phyloP scores from a whole-genome alignment of 2,113 vertebrate species.

The Halichoerus grypus region DNA sequence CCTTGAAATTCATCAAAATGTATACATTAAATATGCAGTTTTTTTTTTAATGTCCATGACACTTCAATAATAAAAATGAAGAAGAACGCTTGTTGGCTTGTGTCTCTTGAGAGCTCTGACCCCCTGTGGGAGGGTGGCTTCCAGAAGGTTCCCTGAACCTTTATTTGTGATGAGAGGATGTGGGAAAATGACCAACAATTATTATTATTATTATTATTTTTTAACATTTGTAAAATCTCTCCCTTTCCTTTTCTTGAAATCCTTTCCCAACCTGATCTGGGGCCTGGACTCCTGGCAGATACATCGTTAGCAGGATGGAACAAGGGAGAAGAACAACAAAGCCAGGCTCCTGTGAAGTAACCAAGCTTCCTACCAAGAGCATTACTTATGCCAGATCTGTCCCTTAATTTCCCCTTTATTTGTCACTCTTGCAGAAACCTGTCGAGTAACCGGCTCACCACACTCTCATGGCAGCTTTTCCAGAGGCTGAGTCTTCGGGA shows the following conservation, averaged over 20 bases:
- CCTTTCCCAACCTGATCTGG: slow-evolving; percentile 1
- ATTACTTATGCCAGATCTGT: neutral
- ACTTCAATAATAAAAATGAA: neutral
- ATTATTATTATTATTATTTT: neutral
- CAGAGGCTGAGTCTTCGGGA: slow-evolving; percentile 96
- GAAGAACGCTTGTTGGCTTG: neutral
- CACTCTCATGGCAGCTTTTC: slow-evolving; percentile 98
- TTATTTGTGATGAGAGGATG: neutral
- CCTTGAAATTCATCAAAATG: neutral
- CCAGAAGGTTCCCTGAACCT: neutral
- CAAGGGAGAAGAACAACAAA: neutral
- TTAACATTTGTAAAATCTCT: neutral
- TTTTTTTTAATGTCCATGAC: neutral
- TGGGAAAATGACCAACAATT: too few relatives aligned
- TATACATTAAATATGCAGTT: neutral
- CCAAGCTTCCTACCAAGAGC: neutral
- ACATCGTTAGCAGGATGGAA: neutral
- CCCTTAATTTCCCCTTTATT: slow-evolving; percentile 66
- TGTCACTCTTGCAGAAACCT: slow-evolving; percentile 93
- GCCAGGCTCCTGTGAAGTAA: neutral
- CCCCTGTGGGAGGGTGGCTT: neutral
- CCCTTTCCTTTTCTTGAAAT: neutral
- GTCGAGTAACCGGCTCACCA: slow-evolving; percentile 97
- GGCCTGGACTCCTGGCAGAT: neutral
- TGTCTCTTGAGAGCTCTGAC: neutral